Base-by-base conservation (phyloP, 2,113 vertebrate genomes). In the Myiagra hebetior region DNA sequence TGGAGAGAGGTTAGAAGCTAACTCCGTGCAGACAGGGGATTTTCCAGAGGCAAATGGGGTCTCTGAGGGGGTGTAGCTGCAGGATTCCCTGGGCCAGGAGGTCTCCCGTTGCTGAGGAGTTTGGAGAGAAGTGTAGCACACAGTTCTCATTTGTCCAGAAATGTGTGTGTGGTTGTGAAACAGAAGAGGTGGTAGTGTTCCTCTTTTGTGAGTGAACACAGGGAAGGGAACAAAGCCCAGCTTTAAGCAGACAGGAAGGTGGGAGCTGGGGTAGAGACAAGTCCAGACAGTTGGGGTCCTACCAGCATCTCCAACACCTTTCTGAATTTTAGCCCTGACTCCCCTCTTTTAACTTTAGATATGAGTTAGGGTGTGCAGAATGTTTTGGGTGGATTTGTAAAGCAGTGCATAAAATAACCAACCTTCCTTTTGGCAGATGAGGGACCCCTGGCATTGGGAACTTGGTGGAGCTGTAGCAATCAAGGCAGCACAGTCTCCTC, bases 31-130 rank as follows among this genome's bases (percentile, higher is more conserved):
- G 92, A 96, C 95, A 80, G 97, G 59, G 96, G 98, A 97, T 93
- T 94, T 88, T 70, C 97, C 92, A 93, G 95, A 97, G 85, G 95
- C 84, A 98, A 97, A 96, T 82, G 91, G 65, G 83, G 96, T 89
- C 96, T 95, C 95, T 26, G 85, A 76, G 91, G 63, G 91, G 91
- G 74, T 92, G 86, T 27, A 27, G 91, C 90, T 49, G 46, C 35
- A 5, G 52, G 73, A 98, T 62, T 57, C 91, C 52, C 91, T 60
- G 89, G 82, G 85, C 69, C 27, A 27, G 73, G 76, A 96, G 92
- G 79, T 96, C 95, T 96, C 77, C 74, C 7, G 11, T 80, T 33
- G 13, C 91, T 1, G 4, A 74, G 94, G 87, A 98, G 72, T 89
- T 39, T 69, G 95, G 69, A 65, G 75, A 75, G 52, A 53, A 77